Conservation (phyloP, 2,113 vertebrate species). For the Tachysurus fulvidraco region DNA sequence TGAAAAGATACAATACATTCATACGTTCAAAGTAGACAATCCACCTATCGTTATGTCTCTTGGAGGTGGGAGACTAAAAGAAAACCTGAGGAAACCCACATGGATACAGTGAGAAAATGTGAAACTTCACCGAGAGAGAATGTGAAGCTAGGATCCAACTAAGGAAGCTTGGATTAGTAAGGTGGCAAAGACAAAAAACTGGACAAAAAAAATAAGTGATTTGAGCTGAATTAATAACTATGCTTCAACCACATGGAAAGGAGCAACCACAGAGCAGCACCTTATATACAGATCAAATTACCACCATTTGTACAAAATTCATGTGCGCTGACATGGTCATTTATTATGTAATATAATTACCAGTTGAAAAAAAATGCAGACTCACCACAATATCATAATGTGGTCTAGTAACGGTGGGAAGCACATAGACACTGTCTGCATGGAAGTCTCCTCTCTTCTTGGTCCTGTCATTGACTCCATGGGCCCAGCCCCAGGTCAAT, state of each 20-base stretch:
- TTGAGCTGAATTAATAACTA: neutral
- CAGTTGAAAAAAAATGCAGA: neutral
- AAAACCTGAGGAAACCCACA: neutral
- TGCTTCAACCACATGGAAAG: slow-evolving; percentile 8
- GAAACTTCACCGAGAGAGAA: neutral
- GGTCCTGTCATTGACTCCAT: slow-evolving; percentile 87
- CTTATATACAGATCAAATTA: neutral
- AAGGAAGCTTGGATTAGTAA: neutral
- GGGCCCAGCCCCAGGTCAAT: slow-evolving; percentile 92
- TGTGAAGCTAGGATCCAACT: neutral
- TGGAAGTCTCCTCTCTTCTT: slow-evolving; percentile 93
- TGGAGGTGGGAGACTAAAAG: neutral
- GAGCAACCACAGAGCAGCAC: neutral
- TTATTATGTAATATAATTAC: neutral
- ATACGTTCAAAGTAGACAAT: neutral
- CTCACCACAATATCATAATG: slow-evolving; percentile 87
- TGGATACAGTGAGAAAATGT: neutral
- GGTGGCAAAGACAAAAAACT: neutral
- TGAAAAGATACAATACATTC: neutral
- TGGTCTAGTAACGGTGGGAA: slow-evolving; percentile 87
- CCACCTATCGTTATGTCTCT: neutral
- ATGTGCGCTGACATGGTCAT: neutral
- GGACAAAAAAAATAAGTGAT: neutral
- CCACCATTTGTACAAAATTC: neutral
- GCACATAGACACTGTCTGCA: slow-evolving; percentile 88